A percentile compares a stretch with the other conserved stretches of the same genome.
Evolutionary conservation across 2,113 vertebrate species (phyloP).

Genomic region (Nibea coibor): DNA sequence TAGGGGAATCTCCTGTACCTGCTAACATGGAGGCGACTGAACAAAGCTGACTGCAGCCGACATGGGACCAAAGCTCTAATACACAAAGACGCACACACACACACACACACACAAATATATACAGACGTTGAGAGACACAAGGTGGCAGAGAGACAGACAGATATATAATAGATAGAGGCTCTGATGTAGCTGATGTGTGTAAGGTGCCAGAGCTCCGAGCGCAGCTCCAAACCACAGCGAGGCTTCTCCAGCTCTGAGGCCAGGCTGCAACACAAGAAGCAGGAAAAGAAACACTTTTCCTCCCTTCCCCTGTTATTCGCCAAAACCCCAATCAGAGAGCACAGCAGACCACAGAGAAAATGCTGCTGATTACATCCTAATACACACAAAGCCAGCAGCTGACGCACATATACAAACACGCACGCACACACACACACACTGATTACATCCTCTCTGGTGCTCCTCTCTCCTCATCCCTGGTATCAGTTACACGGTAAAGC

Average conservation of each 20-base stretch:
- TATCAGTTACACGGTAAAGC: slow-evolving; percentile 77
- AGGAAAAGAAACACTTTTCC: slow-evolving; percentile 60
- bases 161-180: slow-evolving; percentile 33
- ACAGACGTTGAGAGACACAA: slow-evolving; percentile 14
- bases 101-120: not conserved
- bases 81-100: slow-evolving; percentile 18
- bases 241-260: slow-evolving; percentile 51
- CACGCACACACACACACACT: slow-evolving; percentile 50
- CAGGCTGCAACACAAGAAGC: slow-evolving; percentile 62
- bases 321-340: slow-evolving; percentile 78
- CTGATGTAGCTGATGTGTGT: slow-evolving; percentile 60
- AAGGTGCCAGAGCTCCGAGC: slow-evolving; percentile 50
- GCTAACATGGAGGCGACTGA: slow-evolving; percentile 67
- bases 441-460: slow-evolving; percentile 77
- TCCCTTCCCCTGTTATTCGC: slow-evolving; percentile 60
- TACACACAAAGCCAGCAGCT: slow-evolving; percentile 73
- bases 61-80: slow-evolving; percentile 28
- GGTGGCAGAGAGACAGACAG: slow-evolving; percentile 32
- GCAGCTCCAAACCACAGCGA: slow-evolving; percentile 60
- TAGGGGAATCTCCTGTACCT: slow-evolving; percentile 60
- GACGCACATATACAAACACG: slow-evolving; percentile 52
- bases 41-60: slow-evolving; percentile 68
- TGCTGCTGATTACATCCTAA: slow-evolving; percentile 80
- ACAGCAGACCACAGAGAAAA: slow-evolving; percentile 75
- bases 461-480: slow-evolving; percentile 68